These are phyloP conservation scores for Rhynchotus rufescens DNA, from an alignment of 2,797 vertebrate species.

Conservation along the genomic window DNA sequence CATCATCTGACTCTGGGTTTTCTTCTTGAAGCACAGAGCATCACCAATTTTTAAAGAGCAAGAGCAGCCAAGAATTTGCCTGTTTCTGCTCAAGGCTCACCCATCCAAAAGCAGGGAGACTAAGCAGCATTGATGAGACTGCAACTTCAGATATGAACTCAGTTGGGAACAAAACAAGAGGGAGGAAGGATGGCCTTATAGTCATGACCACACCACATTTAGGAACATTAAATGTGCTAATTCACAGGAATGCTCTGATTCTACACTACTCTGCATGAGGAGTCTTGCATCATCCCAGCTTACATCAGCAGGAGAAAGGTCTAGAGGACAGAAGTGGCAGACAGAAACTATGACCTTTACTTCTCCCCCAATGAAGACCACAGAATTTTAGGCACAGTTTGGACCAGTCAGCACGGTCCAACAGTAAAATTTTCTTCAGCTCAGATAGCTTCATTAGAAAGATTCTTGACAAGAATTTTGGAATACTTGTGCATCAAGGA, in stretches of 20 bases:
- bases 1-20: not conserved
- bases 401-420: no score
- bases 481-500: not conserved
- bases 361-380: not conserved
- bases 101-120: not conserved
- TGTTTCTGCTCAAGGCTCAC: not conserved
- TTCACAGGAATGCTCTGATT: not conserved
- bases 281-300: not conserved
- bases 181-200: not conserved
- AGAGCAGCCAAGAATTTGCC: not conserved
- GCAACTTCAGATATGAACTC: not conserved
- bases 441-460: not conserved
- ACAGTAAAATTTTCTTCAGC: not conserved
- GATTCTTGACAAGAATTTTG: not conserved
- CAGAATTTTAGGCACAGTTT: not conserved
- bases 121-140: not conserved
- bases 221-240: not conserved
- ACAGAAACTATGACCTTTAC: not conserved
- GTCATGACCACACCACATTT: not conserved
- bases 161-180: not conserved
- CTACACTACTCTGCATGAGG: not conserved
- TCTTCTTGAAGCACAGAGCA: not conserved
- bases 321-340: not conserved
- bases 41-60: not conserved
- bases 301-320: not conserved